A percentile compares a stretch with the other conserved stretches of the same genome.
Evolutionary conservation across 2,888 invertebrate genomes (phyloP).

Genomic region (Deroplatys truncata): DNA sequence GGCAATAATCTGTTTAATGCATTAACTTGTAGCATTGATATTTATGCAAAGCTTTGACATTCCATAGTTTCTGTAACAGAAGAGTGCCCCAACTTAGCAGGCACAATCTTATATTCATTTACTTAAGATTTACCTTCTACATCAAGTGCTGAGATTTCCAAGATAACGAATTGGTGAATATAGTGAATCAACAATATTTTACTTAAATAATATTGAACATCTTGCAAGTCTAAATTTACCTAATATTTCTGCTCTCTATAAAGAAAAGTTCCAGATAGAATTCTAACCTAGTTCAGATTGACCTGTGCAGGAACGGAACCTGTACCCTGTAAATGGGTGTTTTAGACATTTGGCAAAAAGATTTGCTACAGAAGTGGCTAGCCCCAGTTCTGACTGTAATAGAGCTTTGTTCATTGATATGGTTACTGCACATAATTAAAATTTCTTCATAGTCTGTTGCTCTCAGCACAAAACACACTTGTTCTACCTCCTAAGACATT

Average conservation of each 20-base stretch:
- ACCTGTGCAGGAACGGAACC: background rate
- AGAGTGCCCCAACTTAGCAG: background rate
- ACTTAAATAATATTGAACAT: background rate
- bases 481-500: too few relatives aligned
- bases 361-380: too few relatives aligned
- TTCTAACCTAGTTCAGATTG: background rate
- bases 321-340: background rate
- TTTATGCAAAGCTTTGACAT: background rate
- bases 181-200: background rate
- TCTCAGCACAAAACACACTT: too few relatives aligned
- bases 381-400: too few relatives aligned
- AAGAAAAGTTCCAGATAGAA: background rate
- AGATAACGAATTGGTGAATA: background rate
- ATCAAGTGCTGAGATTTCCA: background rate
- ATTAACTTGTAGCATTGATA: background rate
- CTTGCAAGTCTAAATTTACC: background rate
- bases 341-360: too few relatives aligned
- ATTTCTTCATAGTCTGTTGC: too few relatives aligned
- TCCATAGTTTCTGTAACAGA: background rate
- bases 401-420: too few relatives aligned
- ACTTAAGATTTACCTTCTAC: background rate
- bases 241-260: background rate
- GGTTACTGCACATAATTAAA: too few relatives aligned
- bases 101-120: background rate
- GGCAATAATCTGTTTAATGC: too few relatives aligned